A percentile compares a stretch with the other conserved stretches of the same genome.
Evolutionary conservation across 1,140 invertebrate genomes (phyloP).

Genomic region (Pseudobourletiella spinata): DNA sequence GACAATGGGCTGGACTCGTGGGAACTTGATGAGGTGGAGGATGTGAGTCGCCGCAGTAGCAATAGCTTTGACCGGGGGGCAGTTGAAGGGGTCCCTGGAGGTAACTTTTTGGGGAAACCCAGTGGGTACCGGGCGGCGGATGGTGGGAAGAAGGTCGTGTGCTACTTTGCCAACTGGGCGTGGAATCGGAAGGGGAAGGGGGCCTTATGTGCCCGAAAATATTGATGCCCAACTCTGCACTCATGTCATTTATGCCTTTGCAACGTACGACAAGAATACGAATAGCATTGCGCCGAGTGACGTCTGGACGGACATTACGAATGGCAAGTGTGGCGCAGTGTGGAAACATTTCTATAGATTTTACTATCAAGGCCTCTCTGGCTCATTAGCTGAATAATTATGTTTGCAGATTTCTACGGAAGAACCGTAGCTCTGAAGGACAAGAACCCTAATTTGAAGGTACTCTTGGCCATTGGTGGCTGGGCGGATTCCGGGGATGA

Average conservation of each 20-base stretch:
- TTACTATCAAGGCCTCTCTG: too few species aligned
- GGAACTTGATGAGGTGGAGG: not conserved
- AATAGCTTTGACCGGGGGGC: not conserved
- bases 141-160: constrained; percentile 53
- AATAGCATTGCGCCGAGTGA: constrained; percentile 67
- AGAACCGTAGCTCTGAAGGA: constrained; percentile 45
- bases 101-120: not conserved
- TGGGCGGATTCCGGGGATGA: constrained; percentile 78
- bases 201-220: constrained; percentile 74
- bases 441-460: constrained; percentile 42
- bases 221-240: constrained; percentile 71
- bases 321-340: too few species aligned
- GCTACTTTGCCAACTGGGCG: constrained; percentile 82
- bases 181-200: constrained; percentile 71
- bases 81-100: not conserved
- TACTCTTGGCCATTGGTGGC: constrained; percentile 73
- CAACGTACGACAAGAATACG: constrained; percentile 66
- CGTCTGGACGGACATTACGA: constrained; percentile 73
- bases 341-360: too few species aligned
- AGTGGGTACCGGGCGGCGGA: not conserved
- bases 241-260: constrained; percentile 81
- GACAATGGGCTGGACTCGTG: not conserved
- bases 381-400: too few species aligned
- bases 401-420: constrained; percentile 55
- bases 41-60: not conserved